Evolutionary conservation across 2,113 vertebrate genomes (phyloP).

Genomic region (Dipodomys merriami): DNA sequence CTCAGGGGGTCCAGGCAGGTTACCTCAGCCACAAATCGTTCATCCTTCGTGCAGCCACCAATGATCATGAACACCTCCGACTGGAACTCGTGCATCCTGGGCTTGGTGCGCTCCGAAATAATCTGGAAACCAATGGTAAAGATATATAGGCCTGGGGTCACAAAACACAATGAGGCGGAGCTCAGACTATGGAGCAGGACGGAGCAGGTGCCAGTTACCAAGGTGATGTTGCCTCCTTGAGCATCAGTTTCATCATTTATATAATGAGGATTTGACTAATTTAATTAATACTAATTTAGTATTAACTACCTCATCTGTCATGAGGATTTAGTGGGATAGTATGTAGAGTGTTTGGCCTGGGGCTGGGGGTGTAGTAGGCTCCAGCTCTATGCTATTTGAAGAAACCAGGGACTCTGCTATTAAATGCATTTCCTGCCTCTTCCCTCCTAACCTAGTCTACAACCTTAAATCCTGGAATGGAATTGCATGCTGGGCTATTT

Average conservation of each 20-base stretch:
- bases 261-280: background rate
- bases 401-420: background rate
- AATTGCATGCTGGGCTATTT: background rate
- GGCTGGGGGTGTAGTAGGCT: no score
- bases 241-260: background rate
- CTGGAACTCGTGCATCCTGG: slow-evolving; percentile 93
- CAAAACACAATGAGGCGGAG: no score
- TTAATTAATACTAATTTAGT: no score
- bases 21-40: slow-evolving; percentile 96
- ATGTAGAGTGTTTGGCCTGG: no score
- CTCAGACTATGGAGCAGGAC: background rate
- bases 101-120: slow-evolving; percentile 97
- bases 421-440: background rate
- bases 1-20: slow-evolving; percentile 97
- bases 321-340: background rate
- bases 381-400: background rate
- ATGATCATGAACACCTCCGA: slow-evolving; percentile 99
- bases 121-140: slow-evolving; percentile 86
- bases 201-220: background rate
- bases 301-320: background rate
- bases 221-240: background rate
- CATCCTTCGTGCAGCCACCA: slow-evolving; percentile 97
- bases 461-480: slow-evolving; percentile 5
- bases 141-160: background rate
- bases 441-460: background rate